Evolutionary conservation across 2,797 vertebrate genomes (phyloP).

Genomic region (Enoplosus armatus): DNA sequence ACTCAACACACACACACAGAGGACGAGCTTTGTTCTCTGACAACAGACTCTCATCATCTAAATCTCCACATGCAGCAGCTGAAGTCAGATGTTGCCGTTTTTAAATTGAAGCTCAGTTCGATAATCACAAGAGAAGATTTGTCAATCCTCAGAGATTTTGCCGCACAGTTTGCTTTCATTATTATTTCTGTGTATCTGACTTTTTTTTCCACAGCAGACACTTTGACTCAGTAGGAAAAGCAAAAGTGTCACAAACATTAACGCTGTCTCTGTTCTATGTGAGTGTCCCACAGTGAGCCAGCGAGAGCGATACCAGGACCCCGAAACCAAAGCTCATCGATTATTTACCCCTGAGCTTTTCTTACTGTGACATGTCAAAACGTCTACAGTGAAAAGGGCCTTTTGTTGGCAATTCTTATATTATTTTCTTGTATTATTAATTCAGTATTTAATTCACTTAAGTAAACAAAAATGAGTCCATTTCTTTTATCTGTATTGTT

Average conservation of each 20-base stretch:
- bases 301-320: neutral
- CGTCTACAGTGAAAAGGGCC: neutral
- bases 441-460: neutral
- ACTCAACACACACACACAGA: slow-evolving; percentile 55
- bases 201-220: neutral
- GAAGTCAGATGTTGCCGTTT: neutral
- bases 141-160: neutral
- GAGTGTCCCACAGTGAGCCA: too few relatives aligned
- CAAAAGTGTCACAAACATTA: neutral
- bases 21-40: slow-evolving; percentile 59
- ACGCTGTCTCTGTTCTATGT: neutral
- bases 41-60: slow-evolving; percentile 32
- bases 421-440: too few relatives aligned
- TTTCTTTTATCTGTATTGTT: neutral
- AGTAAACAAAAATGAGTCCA: neutral
- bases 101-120: neutral
- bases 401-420: neutral
- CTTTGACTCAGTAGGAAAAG: neutral
- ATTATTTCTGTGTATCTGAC: neutral
- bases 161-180: neutral
- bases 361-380: neutral
- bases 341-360: neutral
- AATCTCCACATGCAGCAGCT: slow-evolving; percentile 25
- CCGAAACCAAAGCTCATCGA: neutral
- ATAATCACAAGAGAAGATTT: neutral